Evolutionary conservation across 2,888 invertebrate genomes (phyloP).

Genomic region (Scotopteryx bipunctaria): DNA sequence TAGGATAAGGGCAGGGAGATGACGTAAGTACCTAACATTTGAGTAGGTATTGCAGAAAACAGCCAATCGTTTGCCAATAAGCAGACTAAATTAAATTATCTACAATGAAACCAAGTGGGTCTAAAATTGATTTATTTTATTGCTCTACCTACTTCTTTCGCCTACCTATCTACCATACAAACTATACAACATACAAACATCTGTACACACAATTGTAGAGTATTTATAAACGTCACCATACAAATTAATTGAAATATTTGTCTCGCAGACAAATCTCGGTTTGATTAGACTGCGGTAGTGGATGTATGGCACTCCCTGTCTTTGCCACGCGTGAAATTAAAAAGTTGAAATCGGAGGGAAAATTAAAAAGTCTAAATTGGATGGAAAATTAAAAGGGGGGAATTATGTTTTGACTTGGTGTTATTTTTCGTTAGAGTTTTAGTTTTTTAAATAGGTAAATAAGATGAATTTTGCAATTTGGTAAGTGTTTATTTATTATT

Average conservation of each 20-base stretch:
- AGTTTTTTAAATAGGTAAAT: not conserved
- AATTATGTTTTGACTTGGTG: constrained; percentile 31
- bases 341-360: constrained; percentile 24
- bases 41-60: too few species aligned
- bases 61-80: constrained; percentile 39
- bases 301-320: not conserved
- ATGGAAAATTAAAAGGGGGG: too few species aligned
- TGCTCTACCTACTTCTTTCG: constrained; percentile 24
- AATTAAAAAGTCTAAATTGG: not conserved
- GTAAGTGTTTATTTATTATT: constrained; percentile 26
- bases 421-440: too few species aligned
- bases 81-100: not conserved
- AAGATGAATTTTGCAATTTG: constrained; percentile 26
- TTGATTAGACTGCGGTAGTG: constrained; percentile 42
- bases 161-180: too few species aligned
- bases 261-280: constrained; percentile 56
- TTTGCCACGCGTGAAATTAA: constrained; percentile 22
- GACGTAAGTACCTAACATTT: not conserved
- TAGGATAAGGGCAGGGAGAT: too few species aligned
- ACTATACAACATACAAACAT: constrained; percentile 23
- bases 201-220: constrained; percentile 39
- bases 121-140: constrained; percentile 35
- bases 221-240: constrained; percentile 52
- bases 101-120: constrained; percentile 18
- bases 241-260: constrained; percentile 72